A percentile compares a stretch with the other conserved stretches of the same genome.
Evolutionary conservation across 2,113 vertebrate genomes (phyloP).

Genomic region (Phoxinus phoxinus): DNA sequence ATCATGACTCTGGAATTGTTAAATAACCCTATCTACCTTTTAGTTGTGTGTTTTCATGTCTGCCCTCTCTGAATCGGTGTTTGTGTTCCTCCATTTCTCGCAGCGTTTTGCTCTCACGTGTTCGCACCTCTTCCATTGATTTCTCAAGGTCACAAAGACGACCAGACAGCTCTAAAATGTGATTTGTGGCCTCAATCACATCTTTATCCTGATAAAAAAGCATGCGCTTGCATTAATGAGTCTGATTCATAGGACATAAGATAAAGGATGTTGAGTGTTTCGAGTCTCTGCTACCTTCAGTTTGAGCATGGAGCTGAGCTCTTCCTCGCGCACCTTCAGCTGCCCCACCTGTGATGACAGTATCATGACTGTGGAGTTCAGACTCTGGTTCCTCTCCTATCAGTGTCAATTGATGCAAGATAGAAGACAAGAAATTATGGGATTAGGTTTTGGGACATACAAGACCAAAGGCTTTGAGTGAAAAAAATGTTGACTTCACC

Average conservation of each 20-base stretch:
- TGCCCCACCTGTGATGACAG: slow-evolving; percentile 84
- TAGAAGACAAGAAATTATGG: background rate
- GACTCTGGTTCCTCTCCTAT: slow-evolving; percentile 84
- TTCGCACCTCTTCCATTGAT: slow-evolving; percentile 67
- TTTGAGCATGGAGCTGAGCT: slow-evolving; percentile 84
- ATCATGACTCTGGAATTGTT: background rate
- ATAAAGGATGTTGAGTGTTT: background rate
- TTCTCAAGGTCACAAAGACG: slow-evolving; percentile 76
- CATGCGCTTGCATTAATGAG: background rate
- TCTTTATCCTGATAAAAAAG: slow-evolving; percentile 79
- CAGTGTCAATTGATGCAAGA: background rate
- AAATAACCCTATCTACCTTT: slow-evolving; percentile 74
- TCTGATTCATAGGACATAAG: background rate
- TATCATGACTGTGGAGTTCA: slow-evolving; percentile 79
- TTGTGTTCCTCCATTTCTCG: slow-evolving; percentile 80
- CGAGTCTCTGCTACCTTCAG: slow-evolving; percentile 79
- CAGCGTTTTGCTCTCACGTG: slow-evolving; percentile 68
- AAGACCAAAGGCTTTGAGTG: background rate
- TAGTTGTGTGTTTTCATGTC: slow-evolving; percentile 71
- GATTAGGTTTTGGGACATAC: background rate
- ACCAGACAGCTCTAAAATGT: slow-evolving; percentile 77
- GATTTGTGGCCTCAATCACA: slow-evolving; percentile 79
- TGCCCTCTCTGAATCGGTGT: slow-evolving; percentile 71
- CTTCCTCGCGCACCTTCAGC: slow-evolving; percentile 87
- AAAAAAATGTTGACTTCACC: slow-evolving; percentile 52